Evolutionary conservation across 2,797 vertebrate species (phyloP).

Genomic region (Aulostomus chinensis): DNA sequence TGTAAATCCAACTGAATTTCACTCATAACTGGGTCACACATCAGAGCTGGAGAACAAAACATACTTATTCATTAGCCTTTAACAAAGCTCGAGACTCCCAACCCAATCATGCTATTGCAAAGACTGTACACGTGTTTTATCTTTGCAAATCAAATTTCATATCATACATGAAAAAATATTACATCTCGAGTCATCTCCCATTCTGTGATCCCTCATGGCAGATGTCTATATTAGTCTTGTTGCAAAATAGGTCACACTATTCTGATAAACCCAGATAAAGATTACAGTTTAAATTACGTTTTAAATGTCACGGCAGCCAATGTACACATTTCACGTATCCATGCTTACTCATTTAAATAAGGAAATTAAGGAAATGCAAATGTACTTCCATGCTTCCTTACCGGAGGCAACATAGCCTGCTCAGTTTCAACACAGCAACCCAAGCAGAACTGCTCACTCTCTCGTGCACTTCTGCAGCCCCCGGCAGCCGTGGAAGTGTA

Average conservation of each 20-base stretch:
- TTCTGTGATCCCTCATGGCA: slow-evolving; percentile 34
- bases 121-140: slow-evolving; percentile 27
- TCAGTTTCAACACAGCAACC: slow-evolving; percentile 49
- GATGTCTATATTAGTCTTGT: slow-evolving; percentile 27
- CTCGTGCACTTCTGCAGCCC: slow-evolving; percentile 34
- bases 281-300: slow-evolving; percentile 9
- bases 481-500: slow-evolving; percentile 18
- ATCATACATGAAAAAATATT: slow-evolving; percentile 37
- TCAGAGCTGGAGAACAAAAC: slow-evolving; percentile 49
- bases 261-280: slow-evolving; percentile 28
- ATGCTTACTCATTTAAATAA: slow-evolving; percentile 46
- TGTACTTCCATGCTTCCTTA: slow-evolving; percentile 45
- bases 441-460: slow-evolving; percentile 42
- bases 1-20: slow-evolving; percentile 31
- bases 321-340: slow-evolving; percentile 28
- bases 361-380: slow-evolving; percentile 64
- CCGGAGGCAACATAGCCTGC: slow-evolving; percentile 53
- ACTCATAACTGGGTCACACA: slow-evolving; percentile 48
- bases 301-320: slow-evolving; percentile 4
- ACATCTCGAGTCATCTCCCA: slow-evolving; percentile 40
- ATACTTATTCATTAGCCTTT: slow-evolving; percentile 26
- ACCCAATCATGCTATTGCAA: slow-evolving; percentile 22
- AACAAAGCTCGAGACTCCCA: slow-evolving; percentile 32
- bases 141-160: slow-evolving; percentile 32
- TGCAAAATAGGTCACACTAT: slow-evolving; percentile 39